Base-by-base conservation (phyloP, 2,797 vertebrate species). In the Falco columbarius region DNA sequence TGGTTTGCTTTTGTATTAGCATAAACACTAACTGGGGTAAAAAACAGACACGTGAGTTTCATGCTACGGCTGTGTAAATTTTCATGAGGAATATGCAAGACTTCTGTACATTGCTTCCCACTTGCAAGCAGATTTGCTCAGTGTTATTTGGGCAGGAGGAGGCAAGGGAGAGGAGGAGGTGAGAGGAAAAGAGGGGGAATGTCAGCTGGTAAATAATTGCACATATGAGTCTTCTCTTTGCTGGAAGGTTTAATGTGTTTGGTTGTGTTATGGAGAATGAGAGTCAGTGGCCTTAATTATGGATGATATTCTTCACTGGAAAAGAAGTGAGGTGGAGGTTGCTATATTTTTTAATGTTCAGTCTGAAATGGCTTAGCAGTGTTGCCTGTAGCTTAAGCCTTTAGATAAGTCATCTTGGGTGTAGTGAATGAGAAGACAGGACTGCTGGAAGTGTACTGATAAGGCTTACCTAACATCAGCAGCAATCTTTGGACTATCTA, bases 401-500 rank as follows among this genome's bases (percentile, higher is more conserved):
- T 86, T 84, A 82, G 93, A 82, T 95, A 95, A 82, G 71, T 93
- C 82, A 73, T 96, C 89, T 86, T 89, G 59, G 51, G 30, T 44
- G 11, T 81, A 81, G 62, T 86, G 85, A 96, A 90, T 79, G 85
- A 88, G 92, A 77, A 87, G 85, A 62, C 61, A 74, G 76, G 62
- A 51, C 76, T 82, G 89, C 94, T 95, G 88, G 80, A 74, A 93
- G 67, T 70, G 72, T 81, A 44, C 85, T 96, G 96, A 95, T 97
- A 95, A 96, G 91, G 87, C 61, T 74, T 75, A 23, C 77, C 91
- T 94, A 80, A 34, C 51, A 80, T 89, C 93, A 85, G 59, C 81
- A 75, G 92, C 85, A 94, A 95, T 97, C 93, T 97, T 85, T 75
- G 90, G 85, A 16, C 74, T 68, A 92, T 95, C 91, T 95, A 67